Percentiles rank a stretch among this genome's conserved stretches.
These are phyloP conservation scores for Galago senegalensis DNA, from an alignment of 2,797 vertebrate genomes.

Conservation along the genomic window DNA sequence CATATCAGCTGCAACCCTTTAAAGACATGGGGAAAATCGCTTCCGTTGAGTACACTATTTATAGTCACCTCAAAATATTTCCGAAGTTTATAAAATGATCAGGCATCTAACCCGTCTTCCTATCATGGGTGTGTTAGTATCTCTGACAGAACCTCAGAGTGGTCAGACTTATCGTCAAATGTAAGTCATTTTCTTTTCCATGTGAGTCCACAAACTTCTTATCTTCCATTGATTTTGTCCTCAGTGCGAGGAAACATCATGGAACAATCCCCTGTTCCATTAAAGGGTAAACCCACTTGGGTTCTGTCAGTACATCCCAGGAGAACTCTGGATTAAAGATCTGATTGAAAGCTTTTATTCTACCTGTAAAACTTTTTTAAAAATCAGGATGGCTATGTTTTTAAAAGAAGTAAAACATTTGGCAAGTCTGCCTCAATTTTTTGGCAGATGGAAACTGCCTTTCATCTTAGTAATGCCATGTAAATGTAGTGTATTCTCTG, in stretches of 20 bases:
- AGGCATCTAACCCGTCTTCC: background rate
- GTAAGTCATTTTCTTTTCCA: background rate
- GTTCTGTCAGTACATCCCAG: background rate
- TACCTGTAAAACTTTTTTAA: slow-evolving; percentile 41
- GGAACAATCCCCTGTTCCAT: background rate
- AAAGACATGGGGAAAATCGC: background rate
- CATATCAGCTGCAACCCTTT: background rate
- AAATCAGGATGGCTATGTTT: background rate
- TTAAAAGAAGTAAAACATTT: slow-evolving; percentile 29
- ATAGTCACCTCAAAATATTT: background rate
- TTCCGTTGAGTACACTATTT: background rate
- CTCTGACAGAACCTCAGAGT: background rate
- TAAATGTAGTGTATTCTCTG: background rate
- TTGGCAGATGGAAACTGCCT: slow-evolving; percentile 7
- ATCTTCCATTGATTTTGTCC: slow-evolving; percentile 5
- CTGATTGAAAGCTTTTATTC: background rate
- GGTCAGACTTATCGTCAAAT: background rate
- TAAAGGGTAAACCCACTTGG: background rate
- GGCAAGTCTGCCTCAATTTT: slow-evolving; percentile 30
- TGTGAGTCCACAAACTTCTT: background rate
- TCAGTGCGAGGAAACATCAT: background rate
- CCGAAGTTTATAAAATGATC: slow-evolving; percentile 18
- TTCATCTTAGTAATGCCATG: slow-evolving; percentile 32
- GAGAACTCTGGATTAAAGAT: slow-evolving; percentile 3
- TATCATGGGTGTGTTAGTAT: background rate